Base-by-base conservation (phyloP, 2,113 vertebrate species). In the Tragelaphus scriptus region DNA sequence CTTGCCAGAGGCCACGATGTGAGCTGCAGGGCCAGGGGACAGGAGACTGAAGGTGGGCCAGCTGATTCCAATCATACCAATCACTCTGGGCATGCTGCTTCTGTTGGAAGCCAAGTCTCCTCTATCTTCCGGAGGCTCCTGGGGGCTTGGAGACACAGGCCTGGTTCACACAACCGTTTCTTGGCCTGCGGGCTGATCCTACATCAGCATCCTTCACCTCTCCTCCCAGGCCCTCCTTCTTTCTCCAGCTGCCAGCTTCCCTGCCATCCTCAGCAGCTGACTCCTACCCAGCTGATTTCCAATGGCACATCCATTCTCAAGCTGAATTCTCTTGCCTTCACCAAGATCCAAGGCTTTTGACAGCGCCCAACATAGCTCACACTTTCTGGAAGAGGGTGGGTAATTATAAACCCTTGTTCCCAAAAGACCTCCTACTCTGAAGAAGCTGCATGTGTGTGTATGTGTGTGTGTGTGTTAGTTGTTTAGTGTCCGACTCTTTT, bases 181-280 rank as follows among this genome's bases (percentile, higher is more conserved):
- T 44, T 14, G 26, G 63, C 40, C 55, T 49, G 44, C 28, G 47
- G 80, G 71, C 87, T 8, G 3, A 5, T 21, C 59, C 80, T 49
- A 7, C 1, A 6, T 14, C 61, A 65, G 81, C 65, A 28, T 16
- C 59, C 13, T 21, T 40, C 49, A 0, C 15, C 75, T 71, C 44
- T n/a, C 55, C 17, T 59, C 40, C 68, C 40, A 19, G 86, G 16
- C 1, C 51, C 32, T 4, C 5, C 9, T 53, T 58, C 65, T 40
- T 32, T 15, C 75, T n/a, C 56, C 75, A 90, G 87, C 81, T 44
- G 75, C 75, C 84, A 59, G 95, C 88, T 82, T 68, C 85, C 63
- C 51, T 53, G 92, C 26, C n/a, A 19, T 17, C 59, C 61, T 89
- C 4, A 7, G 91, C 95, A 94, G 91, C 90, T 63, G 88, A 40